Base-by-base conservation (phyloP, 1,140 invertebrate genomes). In the Tetragnatha versicolor region DNA sequence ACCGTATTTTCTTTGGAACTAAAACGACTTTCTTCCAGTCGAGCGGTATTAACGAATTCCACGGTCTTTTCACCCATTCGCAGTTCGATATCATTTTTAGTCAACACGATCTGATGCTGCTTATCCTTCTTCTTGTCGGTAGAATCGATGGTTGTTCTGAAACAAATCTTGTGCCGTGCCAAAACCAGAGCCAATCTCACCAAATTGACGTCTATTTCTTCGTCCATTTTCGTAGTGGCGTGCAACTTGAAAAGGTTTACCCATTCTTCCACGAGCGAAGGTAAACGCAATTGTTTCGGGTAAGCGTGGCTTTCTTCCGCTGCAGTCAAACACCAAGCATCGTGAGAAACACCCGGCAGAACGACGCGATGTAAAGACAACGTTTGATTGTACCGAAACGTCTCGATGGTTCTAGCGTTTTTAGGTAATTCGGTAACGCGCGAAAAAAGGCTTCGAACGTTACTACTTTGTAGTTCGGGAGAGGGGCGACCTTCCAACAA, bases 121-220 rank as follows among this genome's bases (percentile, higher is more conserved):
- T 61, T 61, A 3, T 7, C 10, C 17, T 31, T 61, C 7, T 27
- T 27, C 29, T 53, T 53, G 4, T 9, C 1, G 14, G 25, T 27
- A 47, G 42, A 17, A 12, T 47, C 20, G 22, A 39, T 61, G 4
- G 33, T 61, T 9, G 22, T 61, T 20, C 22, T 12, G 29, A 37
- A 61, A 61, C 58, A 61, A 33, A 61, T 37, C n/a, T 61, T 61
- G 33, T 61, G 58, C 20, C 58, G 25, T 2, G 58, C 33, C 5
- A 61, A 3, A 22, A 33, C 37, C 29, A 61, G 7, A 14, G 58
- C 58, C 58, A 61, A n/a, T 39, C 37, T 29, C n/a, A 61, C 37
- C 0, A 61, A 35, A 2, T 17, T 20, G 0, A 61, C 31, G 22
- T 61, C 58, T 20, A 35, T 33, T 14, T 61, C 31, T 3, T 37